A percentile compares a stretch with the other conserved stretches of the same genome.
phyloP scores from a whole-genome alignment of 2,797 vertebrate species.

The Ciconia nigra region DNA sequence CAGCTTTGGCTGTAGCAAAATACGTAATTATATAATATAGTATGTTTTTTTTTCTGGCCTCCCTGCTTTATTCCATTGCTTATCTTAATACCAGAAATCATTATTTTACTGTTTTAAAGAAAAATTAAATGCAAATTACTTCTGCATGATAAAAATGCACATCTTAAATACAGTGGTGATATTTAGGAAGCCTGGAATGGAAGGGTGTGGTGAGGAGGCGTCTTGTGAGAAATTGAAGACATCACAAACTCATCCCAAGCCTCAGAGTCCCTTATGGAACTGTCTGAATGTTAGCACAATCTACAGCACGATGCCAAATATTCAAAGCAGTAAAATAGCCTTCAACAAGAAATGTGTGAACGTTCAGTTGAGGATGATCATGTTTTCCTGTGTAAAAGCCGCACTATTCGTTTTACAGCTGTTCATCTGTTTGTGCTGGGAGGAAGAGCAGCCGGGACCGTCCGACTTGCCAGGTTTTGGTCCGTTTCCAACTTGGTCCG shows the following conservation, averaged over 20 bases:
- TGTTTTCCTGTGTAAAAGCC: not conserved
- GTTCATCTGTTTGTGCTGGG: not conserved
- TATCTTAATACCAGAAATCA: not conserved
- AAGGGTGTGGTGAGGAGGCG: not conserved
- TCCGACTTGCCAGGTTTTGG: not conserved
- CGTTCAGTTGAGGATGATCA: accelerated
- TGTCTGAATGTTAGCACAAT: not conserved
- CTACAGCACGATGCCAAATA: no score
- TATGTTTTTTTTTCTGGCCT: not conserved
- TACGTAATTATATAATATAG: no score
- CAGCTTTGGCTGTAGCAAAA: not conserved
- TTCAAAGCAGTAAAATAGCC: not conserved
- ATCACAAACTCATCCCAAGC: not conserved
- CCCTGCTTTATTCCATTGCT: not conserved
- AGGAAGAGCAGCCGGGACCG: not conserved
- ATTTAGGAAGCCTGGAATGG: not conserved
- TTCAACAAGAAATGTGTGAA: no score
- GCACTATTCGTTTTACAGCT: not conserved
- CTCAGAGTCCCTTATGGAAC: not conserved
- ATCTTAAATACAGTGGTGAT: not conserved
- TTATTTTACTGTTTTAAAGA: not conserved
- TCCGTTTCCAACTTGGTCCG: not conserved
- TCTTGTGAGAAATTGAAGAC: not conserved
- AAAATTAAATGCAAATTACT: not conserved
- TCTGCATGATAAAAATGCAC: not conserved